Evolutionary conservation across 2,888 invertebrate genomes (phyloP).

Genomic region (Pardosa pseudoannulata): DNA sequence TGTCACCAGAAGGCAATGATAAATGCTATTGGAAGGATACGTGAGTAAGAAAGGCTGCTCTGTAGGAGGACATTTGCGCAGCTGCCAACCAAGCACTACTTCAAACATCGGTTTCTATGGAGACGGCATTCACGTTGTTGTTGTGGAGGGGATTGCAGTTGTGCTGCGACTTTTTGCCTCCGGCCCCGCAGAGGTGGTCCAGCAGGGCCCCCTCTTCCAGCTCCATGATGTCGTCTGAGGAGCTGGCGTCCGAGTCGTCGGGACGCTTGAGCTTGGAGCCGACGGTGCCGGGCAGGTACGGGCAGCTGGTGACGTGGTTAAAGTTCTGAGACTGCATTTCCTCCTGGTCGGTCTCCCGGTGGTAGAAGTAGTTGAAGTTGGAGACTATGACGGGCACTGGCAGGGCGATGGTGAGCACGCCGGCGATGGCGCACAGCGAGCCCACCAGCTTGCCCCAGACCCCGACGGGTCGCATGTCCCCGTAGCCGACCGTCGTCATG

Average conservation of each 20-base stretch:
- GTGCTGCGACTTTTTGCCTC: conserved; percentile 74
- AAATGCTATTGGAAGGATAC: conserved; percentile 55
- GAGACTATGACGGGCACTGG: conserved; percentile 99
- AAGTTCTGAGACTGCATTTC: conserved; percentile 99
- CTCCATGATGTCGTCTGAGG: conserved; percentile 92
- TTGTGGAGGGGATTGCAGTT: conserved; percentile 86
- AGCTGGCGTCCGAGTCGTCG: conserved; percentile 72
- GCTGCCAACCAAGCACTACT: conserved; percentile 71
- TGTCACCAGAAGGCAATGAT: not conserved
- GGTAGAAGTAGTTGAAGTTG: conserved; percentile 99
- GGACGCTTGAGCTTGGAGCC: conserved; percentile 79
- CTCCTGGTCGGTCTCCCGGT: conserved; percentile 99
- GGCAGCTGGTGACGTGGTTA: conserved; percentile 98
- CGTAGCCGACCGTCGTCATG: conserved; percentile 99
- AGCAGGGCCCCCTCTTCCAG: conserved; percentile 89
- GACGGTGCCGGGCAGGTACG: conserved; percentile 95
- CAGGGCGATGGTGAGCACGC: conserved; percentile 98
- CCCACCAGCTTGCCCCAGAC: conserved; percentile 99
- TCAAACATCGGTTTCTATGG: conserved; percentile 97
- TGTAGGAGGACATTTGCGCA: conserved; percentile 71
- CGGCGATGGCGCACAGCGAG: conserved; percentile 98
- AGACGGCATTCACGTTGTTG: conserved; percentile 86
- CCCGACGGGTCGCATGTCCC: conserved; percentile 99
- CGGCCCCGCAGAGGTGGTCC: conserved; percentile 75
- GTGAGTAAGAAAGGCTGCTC: conserved; percentile 67